Conservation (phyloP, 2,797 vertebrate genomes). For the Scomberomorus guttatus region DNA sequence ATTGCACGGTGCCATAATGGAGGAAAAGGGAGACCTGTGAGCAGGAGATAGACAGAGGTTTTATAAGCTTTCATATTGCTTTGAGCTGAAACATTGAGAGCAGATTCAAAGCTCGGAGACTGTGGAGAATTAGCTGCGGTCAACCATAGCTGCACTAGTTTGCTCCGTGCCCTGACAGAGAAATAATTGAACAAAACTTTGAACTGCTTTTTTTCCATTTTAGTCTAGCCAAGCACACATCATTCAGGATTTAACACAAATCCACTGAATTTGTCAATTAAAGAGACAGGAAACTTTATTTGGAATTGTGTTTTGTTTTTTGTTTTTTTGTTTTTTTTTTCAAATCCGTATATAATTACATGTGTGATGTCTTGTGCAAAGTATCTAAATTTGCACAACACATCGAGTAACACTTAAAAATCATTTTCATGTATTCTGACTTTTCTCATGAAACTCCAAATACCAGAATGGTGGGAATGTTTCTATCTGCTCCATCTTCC, state of each 20-base stretch:
- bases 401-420: not conserved
- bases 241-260: constrained; percentile 44
- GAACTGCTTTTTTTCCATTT: constrained; percentile 15
- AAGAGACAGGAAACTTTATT: constrained; percentile 20
- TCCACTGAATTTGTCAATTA: constrained; percentile 40
- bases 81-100: constrained; percentile 73
- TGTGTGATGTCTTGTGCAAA: not conserved
- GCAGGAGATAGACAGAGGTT: constrained; percentile 81
- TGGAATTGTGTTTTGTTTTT: not conserved
- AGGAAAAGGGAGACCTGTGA: constrained; percentile 75
- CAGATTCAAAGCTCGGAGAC: constrained; percentile 67
- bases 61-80: constrained; percentile 78
- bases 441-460: not conserved
- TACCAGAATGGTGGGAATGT: too few species aligned
- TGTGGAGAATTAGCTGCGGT: constrained; percentile 65
- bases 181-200: constrained; percentile 65
- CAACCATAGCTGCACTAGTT: constrained; percentile 55
- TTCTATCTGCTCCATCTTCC: too few species aligned
- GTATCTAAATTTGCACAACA: not conserved
- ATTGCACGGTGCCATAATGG: constrained; percentile 74
- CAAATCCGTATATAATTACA: not conserved
- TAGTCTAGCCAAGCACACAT: constrained; percentile 28
- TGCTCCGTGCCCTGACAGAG: constrained; percentile 44
- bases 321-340: not conserved
- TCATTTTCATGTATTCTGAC: not conserved